These are phyloP conservation scores for Leucoraja erinaceus DNA, from an alignment of 2,113 vertebrate species.

Conservation along the genomic window DNA sequence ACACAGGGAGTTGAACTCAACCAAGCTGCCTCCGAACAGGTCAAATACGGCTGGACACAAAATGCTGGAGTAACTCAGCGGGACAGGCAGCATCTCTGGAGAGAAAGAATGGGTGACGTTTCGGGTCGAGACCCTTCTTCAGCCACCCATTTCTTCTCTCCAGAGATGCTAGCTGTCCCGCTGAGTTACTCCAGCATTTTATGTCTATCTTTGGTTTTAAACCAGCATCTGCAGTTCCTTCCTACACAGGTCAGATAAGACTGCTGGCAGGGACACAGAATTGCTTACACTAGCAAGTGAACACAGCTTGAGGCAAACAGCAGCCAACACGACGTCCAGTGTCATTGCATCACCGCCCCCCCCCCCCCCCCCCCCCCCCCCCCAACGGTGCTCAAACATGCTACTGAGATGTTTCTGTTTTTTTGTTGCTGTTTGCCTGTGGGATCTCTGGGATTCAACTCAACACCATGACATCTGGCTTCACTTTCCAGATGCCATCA, in stretches of 20 bases:
- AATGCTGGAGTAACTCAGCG: no score
- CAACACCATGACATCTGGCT: constrained; percentile 1
- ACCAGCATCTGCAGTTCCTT: no score
- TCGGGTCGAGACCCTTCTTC: no score
- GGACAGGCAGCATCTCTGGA: no score
- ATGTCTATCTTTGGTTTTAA: no score
- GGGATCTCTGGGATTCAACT: constrained; percentile 28
- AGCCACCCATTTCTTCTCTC: no score
- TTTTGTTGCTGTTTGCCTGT: constrained; percentile 2
- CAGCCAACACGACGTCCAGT: not conserved
- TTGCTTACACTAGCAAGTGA: not conserved
- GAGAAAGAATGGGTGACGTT: no score
- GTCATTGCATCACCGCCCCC: not conserved
- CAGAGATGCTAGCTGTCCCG: no score
- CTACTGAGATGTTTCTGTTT: not conserved
- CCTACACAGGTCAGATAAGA: not conserved
- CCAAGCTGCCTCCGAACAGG: not conserved
- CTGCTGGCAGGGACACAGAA: not conserved
- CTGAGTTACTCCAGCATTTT: no score
- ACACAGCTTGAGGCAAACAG: no score
- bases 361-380: no score
- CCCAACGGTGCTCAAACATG: not conserved
- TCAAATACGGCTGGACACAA: not conserved
- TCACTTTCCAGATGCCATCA: not conserved
- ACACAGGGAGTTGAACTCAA: not conserved